These are phyloP conservation scores for Hyppa rectilinea DNA, from an alignment of 2,888 invertebrate species.

Conservation along the genomic window DNA sequence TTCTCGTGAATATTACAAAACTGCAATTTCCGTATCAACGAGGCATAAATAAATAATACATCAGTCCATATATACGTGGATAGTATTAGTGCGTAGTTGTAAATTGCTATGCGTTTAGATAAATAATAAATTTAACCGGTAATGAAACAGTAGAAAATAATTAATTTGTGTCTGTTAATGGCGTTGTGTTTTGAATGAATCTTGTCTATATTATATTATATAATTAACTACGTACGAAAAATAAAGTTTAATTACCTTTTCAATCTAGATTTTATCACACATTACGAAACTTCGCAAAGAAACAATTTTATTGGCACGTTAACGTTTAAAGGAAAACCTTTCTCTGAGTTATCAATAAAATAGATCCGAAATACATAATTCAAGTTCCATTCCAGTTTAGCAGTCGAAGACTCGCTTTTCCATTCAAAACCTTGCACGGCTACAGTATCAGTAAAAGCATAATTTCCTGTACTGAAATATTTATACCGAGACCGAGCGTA, in stretches of 20 bases:
- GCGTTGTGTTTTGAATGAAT: background rate
- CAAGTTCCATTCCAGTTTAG: constrained; percentile 77
- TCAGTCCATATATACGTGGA: constrained; percentile 73
- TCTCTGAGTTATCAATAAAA: constrained; percentile 70
- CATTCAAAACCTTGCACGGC: constrained; percentile 79
- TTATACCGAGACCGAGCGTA: constrained; percentile 81
- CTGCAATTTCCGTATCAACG: constrained; percentile 90
- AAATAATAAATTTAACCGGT: constrained; percentile 41
- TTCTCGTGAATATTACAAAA: constrained; percentile 89
- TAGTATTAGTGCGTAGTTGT: constrained; percentile 60
- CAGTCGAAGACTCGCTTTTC: constrained; percentile 78
- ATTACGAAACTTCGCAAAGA: constrained; percentile 19
- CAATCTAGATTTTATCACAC: background rate
- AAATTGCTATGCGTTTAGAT: constrained; percentile 58
- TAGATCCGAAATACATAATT: constrained; percentile 74
- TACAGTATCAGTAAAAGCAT: constrained; percentile 86
- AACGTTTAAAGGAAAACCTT: constrained; percentile 57
- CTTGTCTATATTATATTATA: background rate
- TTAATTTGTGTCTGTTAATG: background rate
- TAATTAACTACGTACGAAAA: background rate
- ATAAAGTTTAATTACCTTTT: background rate
- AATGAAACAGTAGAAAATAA: constrained; percentile 20
- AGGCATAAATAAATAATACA: constrained; percentile 84
- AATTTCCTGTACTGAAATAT: constrained; percentile 90
- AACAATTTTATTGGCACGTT: constrained; percentile 46